Conservation (phyloP, 2,797 vertebrate species). For the Gadopsis bispinosus region DNA sequence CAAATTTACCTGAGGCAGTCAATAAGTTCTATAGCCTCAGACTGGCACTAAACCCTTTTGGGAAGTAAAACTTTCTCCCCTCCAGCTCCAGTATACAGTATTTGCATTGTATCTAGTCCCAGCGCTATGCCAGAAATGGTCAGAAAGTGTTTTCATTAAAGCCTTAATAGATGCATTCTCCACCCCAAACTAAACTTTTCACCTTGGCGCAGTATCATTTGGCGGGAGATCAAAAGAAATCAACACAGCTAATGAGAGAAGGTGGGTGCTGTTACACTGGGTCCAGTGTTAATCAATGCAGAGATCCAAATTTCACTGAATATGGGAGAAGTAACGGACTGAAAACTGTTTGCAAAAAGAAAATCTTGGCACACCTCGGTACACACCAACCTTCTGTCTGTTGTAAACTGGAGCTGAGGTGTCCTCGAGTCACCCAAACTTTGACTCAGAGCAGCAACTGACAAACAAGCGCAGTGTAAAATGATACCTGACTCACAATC, state of each 20-base stretch:
- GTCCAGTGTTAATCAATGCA: constrained; percentile 34
- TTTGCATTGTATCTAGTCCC: constrained; percentile 48
- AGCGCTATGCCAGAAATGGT: constrained; percentile 49
- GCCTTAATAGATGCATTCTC: constrained; percentile 57
- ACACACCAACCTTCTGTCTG: not conserved
- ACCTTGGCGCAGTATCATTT: constrained; percentile 53
- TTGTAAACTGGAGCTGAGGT: not conserved
- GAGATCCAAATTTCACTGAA: not conserved
- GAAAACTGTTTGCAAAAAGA: not conserved
- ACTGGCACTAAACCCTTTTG: constrained; percentile 37
- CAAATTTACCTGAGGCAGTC: constrained; percentile 49
- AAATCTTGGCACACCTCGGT: too few species aligned
- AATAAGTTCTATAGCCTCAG: constrained; percentile 33
- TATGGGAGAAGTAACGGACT: not conserved
- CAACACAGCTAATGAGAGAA: constrained; percentile 47
- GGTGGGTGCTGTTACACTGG: constrained; percentile 10
- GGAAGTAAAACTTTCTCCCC: constrained; percentile 48
- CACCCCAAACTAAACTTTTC: constrained; percentile 61
- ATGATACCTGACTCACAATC: not conserved
- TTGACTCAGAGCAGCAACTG: not conserved
- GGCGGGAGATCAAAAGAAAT: constrained; percentile 54
- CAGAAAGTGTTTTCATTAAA: constrained; percentile 59
- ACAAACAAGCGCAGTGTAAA: not conserved
- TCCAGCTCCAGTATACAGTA: constrained; percentile 35
- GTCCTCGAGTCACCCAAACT: not conserved